Evolutionary conservation across 2,888 invertebrate genomes (phyloP).

Genomic region (Stenodema calcarata): DNA sequence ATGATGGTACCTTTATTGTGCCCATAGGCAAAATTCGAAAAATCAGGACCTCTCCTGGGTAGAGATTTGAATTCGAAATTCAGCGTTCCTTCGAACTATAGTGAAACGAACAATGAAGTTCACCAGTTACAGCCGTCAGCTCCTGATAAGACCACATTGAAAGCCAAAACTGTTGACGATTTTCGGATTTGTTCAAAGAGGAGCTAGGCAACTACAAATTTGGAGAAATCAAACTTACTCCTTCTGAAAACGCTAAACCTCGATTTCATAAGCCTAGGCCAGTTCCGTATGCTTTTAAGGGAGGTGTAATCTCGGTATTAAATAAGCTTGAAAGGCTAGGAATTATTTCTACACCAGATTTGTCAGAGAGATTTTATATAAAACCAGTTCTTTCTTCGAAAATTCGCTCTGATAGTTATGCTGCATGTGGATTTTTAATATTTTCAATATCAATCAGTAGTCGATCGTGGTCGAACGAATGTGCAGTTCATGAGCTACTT

Average conservation of each 20-base stretch:
- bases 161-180: background rate
- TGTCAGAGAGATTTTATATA: no score
- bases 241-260: slow-evolving; percentile 26
- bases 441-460: no score
- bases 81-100: background rate
- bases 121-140: background rate
- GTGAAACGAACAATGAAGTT: background rate
- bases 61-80: slow-evolving; percentile 16
- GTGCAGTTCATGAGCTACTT: no score
- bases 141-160: background rate
- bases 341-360: slow-evolving; percentile 46
- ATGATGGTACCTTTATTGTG: no score
- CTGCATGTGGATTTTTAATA: no score
- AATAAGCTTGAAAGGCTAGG: slow-evolving; percentile 41
- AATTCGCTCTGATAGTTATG: no score
- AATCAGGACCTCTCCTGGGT: background rate
- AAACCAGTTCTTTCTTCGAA: no score
- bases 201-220: slow-evolving; percentile 5
- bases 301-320: slow-evolving; percentile 40
- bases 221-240: background rate
- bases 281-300: slow-evolving; percentile 45
- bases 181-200: background rate
- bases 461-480: no score
- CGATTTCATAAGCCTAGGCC: slow-evolving; percentile 49
- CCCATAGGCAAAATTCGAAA: background rate